These are phyloP conservation scores for Tenebrosternarchus preto DNA, from an alignment of 2,113 vertebrate genomes.

Conservation along the genomic window DNA sequence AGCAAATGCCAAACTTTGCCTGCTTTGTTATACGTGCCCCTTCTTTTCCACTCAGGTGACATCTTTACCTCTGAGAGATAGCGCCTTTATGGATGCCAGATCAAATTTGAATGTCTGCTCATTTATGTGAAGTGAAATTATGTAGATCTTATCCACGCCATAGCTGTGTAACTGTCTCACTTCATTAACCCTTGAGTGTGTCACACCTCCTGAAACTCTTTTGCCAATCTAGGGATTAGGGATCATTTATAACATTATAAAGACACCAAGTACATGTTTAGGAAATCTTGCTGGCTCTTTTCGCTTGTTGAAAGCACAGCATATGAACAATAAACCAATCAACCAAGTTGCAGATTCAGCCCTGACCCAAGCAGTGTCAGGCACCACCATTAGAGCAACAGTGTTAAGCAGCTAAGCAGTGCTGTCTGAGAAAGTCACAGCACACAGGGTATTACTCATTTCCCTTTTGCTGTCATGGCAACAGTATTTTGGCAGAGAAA, in stretches of 20 bases:
- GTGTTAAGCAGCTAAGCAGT: conserved; percentile 31
- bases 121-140: background rate
- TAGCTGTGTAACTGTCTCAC: background rate
- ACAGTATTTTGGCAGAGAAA: conserved; percentile 34
- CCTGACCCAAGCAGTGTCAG: background rate
- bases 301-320: background rate
- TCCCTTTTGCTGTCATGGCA: conserved; percentile 45
- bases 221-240: background rate
- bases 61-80: background rate
- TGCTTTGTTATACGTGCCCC: background rate
- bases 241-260: too few species aligned
- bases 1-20: conserved; percentile 56
- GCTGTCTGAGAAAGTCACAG: background rate
- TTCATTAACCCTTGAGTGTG: background rate
- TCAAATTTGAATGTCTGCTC: background rate
- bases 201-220: background rate
- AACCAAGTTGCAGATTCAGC: background rate
- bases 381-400: background rate
- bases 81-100: background rate
- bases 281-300: background rate
- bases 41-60: background rate
- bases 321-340: conserved; percentile 23
- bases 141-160: too few species aligned
- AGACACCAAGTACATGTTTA: background rate
- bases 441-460: conserved; percentile 34